These are phyloP conservation scores for Aramus guarauna DNA, from an alignment of 2,113 vertebrate genomes.

Conservation along the genomic window DNA sequence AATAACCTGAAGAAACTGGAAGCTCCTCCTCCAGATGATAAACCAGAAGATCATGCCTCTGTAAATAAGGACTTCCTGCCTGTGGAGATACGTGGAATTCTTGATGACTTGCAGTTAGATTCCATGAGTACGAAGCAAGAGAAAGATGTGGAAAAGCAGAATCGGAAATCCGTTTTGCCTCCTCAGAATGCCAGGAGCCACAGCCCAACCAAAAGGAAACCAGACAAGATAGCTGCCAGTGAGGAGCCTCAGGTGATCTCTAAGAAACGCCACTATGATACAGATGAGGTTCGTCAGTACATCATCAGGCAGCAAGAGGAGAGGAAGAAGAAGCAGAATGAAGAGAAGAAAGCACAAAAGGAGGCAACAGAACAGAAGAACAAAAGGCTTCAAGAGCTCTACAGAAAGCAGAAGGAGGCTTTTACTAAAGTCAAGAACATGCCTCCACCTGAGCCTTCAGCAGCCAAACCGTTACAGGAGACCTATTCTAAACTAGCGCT, in stretches of 20 bases:
- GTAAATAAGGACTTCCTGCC: conserved; percentile 83
- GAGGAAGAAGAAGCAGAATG: conserved; percentile 84
- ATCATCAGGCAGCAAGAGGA: conserved; percentile 91
- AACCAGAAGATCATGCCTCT: conserved; percentile 56
- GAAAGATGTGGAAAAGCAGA: conserved; percentile 64
- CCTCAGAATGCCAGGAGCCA: conserved; percentile 73
- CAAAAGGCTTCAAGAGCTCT: conserved; percentile 92
- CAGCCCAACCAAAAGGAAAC: conserved; percentile 80
- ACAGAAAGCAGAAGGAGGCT: conserved; percentile 86
- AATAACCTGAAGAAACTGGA: conserved; percentile 62
- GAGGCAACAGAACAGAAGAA: conserved; percentile 85
- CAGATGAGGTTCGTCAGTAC: conserved; percentile 88
- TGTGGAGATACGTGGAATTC: conserved; percentile 87
- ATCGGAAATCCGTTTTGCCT: conserved; percentile 56
- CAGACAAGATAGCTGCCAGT: conserved; percentile 66
- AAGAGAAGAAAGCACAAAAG: conserved; percentile 86
- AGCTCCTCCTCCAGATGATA: conserved; percentile 41
- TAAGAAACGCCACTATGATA: conserved; percentile 91
- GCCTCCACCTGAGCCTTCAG: conserved; percentile 62
- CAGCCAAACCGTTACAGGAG: conserved; percentile 75
- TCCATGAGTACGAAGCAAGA: conserved; percentile 59
- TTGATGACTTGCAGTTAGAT: conserved; percentile 90
- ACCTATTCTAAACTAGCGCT: conserved; percentile 86
- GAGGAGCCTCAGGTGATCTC: conserved; percentile 78
- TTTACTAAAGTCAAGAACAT: conserved; percentile 65